phyloP scores from a whole-genome alignment of 2,113 vertebrate genomes.

The Psephotus haematonotus region DNA sequence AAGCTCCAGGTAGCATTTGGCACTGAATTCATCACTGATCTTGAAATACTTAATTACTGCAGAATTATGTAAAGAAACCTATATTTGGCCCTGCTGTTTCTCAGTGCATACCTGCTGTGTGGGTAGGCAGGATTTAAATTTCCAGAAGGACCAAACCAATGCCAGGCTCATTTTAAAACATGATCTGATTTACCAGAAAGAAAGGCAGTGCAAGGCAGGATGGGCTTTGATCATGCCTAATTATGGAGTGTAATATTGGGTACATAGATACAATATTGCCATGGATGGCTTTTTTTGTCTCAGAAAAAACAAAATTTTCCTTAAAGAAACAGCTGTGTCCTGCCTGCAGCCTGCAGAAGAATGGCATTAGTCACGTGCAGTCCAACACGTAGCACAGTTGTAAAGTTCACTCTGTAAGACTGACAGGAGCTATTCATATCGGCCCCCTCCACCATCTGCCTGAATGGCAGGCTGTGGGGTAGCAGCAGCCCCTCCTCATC shows the following conservation, averaged over 20 bases:
- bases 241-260: not conserved
- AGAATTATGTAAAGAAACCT: not conserved
- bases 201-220: not conserved
- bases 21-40: not conserved
- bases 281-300: not conserved
- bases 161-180: not conserved
- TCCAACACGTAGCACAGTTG: conserved; percentile 70
- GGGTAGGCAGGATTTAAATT: not conserved
- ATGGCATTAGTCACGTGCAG: conserved; percentile 73
- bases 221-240: conserved; percentile 1
- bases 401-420: conserved; percentile 68
- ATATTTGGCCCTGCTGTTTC: not conserved
- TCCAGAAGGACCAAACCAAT: not conserved
- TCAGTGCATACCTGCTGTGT: not conserved
- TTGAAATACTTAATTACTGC: not conserved
- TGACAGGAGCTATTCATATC: conserved; percentile 75
- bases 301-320: conserved; percentile 19
- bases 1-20: not conserved
- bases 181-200: not conserved
- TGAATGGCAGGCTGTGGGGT: conserved; percentile 68
- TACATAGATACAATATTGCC: not conserved
- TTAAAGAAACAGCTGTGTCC: conserved; percentile 70
- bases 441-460: conserved; percentile 73
- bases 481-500: conserved; percentile 22
- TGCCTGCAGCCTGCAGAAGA: conserved; percentile 64